These are phyloP conservation scores for Dreissena polymorpha DNA, from an alignment of 1,140 invertebrate genomes.

Conservation along the genomic window DNA sequence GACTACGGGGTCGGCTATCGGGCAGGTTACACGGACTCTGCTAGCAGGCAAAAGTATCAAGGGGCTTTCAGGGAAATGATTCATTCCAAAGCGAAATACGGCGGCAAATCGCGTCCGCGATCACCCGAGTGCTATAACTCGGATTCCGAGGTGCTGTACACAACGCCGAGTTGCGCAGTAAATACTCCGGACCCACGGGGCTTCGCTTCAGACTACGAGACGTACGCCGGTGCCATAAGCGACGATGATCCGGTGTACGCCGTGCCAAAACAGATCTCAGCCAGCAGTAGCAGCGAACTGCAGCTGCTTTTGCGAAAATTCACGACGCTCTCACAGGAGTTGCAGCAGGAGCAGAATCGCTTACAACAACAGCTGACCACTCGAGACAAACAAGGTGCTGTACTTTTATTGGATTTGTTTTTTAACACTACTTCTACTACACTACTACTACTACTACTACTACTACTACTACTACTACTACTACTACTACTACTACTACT, in stretches of 20 bases:
- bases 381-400: conserved; percentile 70
- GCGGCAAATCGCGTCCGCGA: conserved; percentile 63
- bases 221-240: conserved; percentile 73
- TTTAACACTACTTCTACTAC: background rate
- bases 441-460: too few species aligned
- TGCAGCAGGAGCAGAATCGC: conserved; percentile 78
- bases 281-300: conserved; percentile 73
- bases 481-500: too few species aligned
- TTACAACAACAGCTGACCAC: conserved; percentile 77
- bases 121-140: conserved; percentile 83
- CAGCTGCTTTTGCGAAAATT: conserved; percentile 86
- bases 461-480: too few species aligned
- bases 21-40: conserved; percentile 53
- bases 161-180: conserved; percentile 59
- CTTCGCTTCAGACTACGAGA: conserved; percentile 75
- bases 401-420: background rate
- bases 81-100: conserved; percentile 74
- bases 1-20: conserved; percentile 39
- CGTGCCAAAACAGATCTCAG: conserved; percentile 68
- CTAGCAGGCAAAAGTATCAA: conserved; percentile 66
- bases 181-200: conserved; percentile 81
- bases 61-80: conserved; percentile 73
- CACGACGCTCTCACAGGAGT: conserved; percentile 80
- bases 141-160: conserved; percentile 88
- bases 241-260: conserved; percentile 75